Base-by-base conservation (phyloP, 2,888 invertebrate species). In the Hololepta plana region DNA sequence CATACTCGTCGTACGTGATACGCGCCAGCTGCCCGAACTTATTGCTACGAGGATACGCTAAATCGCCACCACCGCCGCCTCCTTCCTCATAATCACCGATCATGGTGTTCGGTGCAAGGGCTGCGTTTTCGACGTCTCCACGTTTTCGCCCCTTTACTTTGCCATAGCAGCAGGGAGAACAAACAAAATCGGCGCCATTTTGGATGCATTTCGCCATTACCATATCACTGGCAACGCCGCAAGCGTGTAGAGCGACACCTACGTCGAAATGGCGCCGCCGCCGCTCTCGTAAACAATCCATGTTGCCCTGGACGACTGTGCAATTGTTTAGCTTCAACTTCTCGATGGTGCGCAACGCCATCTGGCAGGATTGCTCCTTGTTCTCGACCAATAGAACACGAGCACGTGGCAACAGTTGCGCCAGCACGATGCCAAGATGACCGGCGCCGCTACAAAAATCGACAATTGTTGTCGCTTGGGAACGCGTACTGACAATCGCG, bases 371-470 rank as follows among this genome's bases (percentile, higher is more conserved):
- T 38, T 75, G 73, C 44, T 88, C 80, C 52, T 93, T 93, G 46
- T 93, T 93, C 51, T 95, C 93, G 27, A 93, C 58, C 30, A 95
- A 58, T 40, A 88, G 67, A 2, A 93, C 57, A 32, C 67, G 63
- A 46, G 84, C 84, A 11, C 69, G 55, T 1, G 88, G 88, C 24
- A 90, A 51, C 19, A 81, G 57, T 40, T 74, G 60, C 0, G 90
- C 91, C 12, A 91, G 46, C 4, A 90, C 51, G 33, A 93, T 77
- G 1, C 91, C 93, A 31, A 93, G 59, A 54, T 93, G 91, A 0
- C 93, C 93, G 41, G 87, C 80, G 2, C 93, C 93, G 42, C 87
- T 80, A 49, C 93, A 93, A 53, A 93, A 93, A 50, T 95, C 93
- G 1, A 93, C 81, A 38, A 93, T 80, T 9, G 64, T 55, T 17